Percentiles rank a stretch among this genome's conserved stretches.
Evolutionary conservation across 2,888 invertebrate species (phyloP).

Genomic region (Zhuqinia jingwanae): DNA sequence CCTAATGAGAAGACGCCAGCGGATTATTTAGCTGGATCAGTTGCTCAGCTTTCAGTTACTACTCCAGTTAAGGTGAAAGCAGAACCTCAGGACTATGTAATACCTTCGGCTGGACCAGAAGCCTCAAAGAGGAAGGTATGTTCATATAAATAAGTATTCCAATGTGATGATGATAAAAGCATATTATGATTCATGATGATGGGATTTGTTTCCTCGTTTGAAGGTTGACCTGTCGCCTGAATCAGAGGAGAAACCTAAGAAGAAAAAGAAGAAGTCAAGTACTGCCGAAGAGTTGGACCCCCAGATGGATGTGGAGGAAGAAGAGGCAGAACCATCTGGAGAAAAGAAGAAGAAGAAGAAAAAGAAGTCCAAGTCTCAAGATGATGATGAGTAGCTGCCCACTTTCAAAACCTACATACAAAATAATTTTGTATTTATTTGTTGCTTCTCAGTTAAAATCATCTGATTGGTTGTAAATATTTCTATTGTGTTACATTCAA

Average conservation of each 20-base stretch:
- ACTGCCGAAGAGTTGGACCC: slow-evolving; percentile 69
- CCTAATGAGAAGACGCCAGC: slow-evolving; percentile 98
- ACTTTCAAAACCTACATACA: background rate
- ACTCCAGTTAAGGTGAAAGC: slow-evolving; percentile 59
- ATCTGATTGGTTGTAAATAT: too few relatives aligned
- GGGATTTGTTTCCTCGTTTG: too few relatives aligned
- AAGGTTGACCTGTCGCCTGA: slow-evolving; percentile 63
- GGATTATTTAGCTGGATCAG: slow-evolving; percentile 90
- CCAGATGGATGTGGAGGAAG: slow-evolving; percentile 65
- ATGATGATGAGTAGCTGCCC: slow-evolving; percentile 64
- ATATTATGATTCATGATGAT: too few relatives aligned
- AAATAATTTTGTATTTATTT: background rate
- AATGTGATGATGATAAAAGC: too few relatives aligned
- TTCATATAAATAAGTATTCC: too few relatives aligned
- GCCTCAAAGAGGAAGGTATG: slow-evolving; percentile 76
- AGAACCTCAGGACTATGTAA: slow-evolving; percentile 68
- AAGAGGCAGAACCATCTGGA: slow-evolving; percentile 82
- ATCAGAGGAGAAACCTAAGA: slow-evolving; percentile 69
- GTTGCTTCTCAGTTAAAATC: too few relatives aligned
- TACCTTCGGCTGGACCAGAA: slow-evolving; percentile 76
- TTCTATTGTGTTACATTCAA: too few relatives aligned
- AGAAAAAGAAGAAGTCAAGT: slow-evolving; percentile 72
- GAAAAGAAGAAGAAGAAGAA: slow-evolving; percentile 87
- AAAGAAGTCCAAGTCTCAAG: slow-evolving; percentile 81
- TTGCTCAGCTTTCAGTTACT: slow-evolving; percentile 81